Percentiles rank a stretch among this genome's conserved stretches.
phyloP scores from a whole-genome alignment of 2,113 vertebrate genomes.

The Pollimyrus isidori region DNA sequence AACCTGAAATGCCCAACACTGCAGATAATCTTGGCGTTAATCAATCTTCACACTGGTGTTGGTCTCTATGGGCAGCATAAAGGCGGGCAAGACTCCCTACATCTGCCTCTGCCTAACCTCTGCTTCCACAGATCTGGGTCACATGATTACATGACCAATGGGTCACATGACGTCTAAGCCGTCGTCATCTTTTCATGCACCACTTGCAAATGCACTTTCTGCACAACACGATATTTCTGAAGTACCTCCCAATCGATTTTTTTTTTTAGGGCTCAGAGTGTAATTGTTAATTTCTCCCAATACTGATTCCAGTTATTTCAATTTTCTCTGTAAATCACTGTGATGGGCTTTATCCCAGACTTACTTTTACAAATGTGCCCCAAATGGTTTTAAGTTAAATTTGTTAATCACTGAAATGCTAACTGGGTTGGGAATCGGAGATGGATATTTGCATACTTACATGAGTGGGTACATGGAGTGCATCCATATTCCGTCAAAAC shows the following conservation, averaged over 20 bases:
- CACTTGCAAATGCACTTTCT: not conserved
- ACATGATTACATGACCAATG: not conserved
- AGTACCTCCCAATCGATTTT: not conserved
- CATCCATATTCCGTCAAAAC: not conserved
- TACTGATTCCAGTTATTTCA: not conserved
- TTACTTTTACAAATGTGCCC: not conserved
- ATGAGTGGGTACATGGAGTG: not conserved
- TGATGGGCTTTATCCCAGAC: not conserved
- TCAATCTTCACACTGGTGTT: not conserved
- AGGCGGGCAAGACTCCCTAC: not conserved
- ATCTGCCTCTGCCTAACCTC: not conserved
- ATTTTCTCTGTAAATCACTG: not conserved
- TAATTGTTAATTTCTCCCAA: not conserved
- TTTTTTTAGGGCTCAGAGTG: not conserved
- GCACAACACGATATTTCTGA: not conserved
- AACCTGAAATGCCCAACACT: no score
- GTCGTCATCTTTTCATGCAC: not conserved
- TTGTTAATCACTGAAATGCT: not conserved
- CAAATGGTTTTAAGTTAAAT: not conserved
- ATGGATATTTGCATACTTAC: not conserved
- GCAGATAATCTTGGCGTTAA: not conserved
- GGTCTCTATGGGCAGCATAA: not conserved
- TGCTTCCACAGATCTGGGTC: not conserved
- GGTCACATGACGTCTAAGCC: not conserved
- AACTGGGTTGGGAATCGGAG: constrained; percentile 22